A percentile compares a stretch with the other conserved stretches of the same genome.
These are phyloP conservation scores for Xiphorhynchus erythropygius DNA, from an alignment of 2,797 vertebrate genomes.

Conservation along the genomic window DNA sequence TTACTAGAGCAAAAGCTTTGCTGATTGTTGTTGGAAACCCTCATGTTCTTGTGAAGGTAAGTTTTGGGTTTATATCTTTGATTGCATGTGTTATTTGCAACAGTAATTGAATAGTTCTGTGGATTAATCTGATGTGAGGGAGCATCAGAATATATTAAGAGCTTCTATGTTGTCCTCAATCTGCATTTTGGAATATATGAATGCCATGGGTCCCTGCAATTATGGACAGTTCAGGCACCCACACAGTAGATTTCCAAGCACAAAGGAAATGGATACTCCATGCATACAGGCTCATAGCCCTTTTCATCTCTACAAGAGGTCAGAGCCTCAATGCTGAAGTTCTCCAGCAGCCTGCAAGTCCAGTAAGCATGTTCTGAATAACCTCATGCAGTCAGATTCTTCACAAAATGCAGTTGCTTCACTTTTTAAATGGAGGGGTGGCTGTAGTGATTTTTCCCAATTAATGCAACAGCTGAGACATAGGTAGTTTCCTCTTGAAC, in stretches of 20 bases:
- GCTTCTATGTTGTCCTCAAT: not conserved
- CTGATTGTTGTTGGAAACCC: slow-evolving; percentile 92
- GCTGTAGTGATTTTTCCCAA: not conserved
- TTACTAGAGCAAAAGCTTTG: slow-evolving; percentile 93
- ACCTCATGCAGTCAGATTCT: not conserved
- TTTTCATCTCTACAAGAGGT: not conserved
- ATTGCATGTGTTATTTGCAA: not conserved
- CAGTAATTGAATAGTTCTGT: not conserved
- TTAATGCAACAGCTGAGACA: not conserved
- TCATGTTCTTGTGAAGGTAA: slow-evolving; percentile 87
- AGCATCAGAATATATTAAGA: not conserved
- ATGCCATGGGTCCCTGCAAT: rapidly evolving
- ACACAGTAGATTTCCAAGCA: not conserved
- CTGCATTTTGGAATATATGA: not conserved
- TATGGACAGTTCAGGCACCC: not conserved
- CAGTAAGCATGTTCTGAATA: not conserved
- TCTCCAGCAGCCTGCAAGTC: not conserved
- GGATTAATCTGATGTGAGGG: not conserved
- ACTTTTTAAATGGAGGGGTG: not conserved
- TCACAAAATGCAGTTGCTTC: not conserved
- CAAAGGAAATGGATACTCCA: not conserved
- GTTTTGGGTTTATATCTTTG: not conserved
- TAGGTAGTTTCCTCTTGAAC: not conserved
- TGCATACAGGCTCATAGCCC: not conserved
- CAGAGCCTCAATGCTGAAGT: not conserved